phyloP scores from a whole-genome alignment of 2,113 vertebrate genomes.

The Corydoras sp. region DNA sequence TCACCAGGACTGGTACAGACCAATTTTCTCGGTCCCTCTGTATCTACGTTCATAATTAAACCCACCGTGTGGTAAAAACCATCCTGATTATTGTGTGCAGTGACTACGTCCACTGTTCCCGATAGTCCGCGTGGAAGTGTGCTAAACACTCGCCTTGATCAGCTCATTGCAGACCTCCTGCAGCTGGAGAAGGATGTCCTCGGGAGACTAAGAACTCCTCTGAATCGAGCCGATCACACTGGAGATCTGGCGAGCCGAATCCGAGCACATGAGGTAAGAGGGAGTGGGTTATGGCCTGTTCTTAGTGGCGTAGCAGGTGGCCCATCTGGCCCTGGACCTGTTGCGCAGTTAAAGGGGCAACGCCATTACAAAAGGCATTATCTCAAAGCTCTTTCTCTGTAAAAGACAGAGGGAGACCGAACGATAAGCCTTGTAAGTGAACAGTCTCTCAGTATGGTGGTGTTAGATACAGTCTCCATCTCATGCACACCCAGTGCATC shows the following conservation, averaged over 20 bases:
- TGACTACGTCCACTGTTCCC: slow-evolving; percentile 31
- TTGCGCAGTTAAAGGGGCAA: no score
- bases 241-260: slow-evolving; percentile 70
- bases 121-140: slow-evolving; percentile 62
- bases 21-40: no score
- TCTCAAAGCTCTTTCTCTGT: no score
- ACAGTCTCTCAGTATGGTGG: no score
- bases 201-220: slow-evolving; percentile 63
- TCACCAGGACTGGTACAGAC: slow-evolving; percentile 59
- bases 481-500: no score
- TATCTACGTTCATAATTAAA: no score
- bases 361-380: no score
- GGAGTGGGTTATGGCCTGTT: background rate
- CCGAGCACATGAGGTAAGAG: slow-evolving; percentile 71
- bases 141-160: slow-evolving; percentile 63
- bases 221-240: slow-evolving; percentile 62
- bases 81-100: slow-evolving; percentile 37
- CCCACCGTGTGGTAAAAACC: slow-evolving; percentile 46
- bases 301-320: background rate
- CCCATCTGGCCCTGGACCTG: no score
- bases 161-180: slow-evolving; percentile 60
- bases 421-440: no score
- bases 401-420: no score
- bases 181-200: slow-evolving; percentile 65
- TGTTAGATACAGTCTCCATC: no score